phyloP scores from a whole-genome alignment of 2,797 vertebrate genomes.

The Simalia tracyae region DNA sequence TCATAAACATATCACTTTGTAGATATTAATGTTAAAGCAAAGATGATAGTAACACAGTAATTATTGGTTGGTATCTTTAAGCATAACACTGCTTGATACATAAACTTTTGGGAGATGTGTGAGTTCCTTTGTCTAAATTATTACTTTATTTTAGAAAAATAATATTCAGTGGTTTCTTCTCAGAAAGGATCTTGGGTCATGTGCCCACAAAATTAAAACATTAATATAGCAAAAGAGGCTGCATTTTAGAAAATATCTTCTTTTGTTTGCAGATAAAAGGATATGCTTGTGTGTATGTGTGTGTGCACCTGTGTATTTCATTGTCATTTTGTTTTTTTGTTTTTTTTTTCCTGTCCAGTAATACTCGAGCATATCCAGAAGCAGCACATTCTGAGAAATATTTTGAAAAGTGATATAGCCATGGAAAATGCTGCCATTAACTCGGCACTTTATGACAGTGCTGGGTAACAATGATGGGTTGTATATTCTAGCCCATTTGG shows the following conservation, averaged over 20 bases:
- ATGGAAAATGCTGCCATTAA: background rate
- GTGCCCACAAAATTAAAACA: too few relatives aligned
- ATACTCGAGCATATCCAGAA: background rate
- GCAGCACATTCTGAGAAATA: background rate
- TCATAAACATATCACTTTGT: slow-evolving; percentile 36
- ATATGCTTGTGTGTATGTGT: background rate
- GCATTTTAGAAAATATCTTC: too few relatives aligned
- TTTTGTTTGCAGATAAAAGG: background rate
- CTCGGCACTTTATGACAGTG: background rate
- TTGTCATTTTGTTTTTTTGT: background rate
- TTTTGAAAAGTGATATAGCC: background rate
- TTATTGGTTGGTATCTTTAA: slow-evolving; percentile 21
- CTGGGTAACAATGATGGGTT: too few relatives aligned
- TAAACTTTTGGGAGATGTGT: background rate
- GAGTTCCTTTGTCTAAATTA: background rate
- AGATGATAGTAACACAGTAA: slow-evolving; percentile 38
- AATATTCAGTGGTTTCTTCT: too few relatives aligned
- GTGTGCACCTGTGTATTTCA: background rate
- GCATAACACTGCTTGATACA: slow-evolving; percentile 1
- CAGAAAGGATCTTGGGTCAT: too few relatives aligned
- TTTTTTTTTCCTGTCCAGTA: background rate
- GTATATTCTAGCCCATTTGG: too few relatives aligned
- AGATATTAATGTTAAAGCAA: slow-evolving; percentile 45
- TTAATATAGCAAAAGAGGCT: too few relatives aligned
- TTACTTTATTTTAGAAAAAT: background rate